phyloP scores from a whole-genome alignment of 2,888 invertebrate genomes.

The Diplolepis rosae region DNA sequence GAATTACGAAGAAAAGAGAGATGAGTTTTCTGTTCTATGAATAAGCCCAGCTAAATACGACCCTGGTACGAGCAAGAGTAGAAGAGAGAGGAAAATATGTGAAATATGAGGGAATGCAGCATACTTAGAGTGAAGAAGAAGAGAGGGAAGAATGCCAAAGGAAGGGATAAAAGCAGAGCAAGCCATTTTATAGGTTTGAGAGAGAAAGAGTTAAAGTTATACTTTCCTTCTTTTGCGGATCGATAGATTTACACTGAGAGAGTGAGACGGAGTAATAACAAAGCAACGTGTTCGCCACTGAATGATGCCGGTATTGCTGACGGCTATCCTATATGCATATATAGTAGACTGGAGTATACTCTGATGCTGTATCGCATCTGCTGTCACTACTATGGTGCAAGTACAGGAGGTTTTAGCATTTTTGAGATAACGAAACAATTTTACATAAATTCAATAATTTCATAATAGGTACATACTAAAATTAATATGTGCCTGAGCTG shows the following conservation, averaged over 20 bases:
- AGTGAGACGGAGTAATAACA: constrained; percentile 59
- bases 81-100: constrained; percentile 8
- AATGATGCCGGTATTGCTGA: constrained; percentile 24
- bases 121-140: constrained; percentile 1
- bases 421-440: no score
- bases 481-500: no score
- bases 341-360: no score
- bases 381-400: no score
- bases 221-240: constrained; percentile 40
- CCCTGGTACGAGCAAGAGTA: neutral
- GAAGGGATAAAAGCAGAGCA: neutral
- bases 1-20: constrained; percentile 6
- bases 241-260: constrained; percentile 48
- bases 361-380: neutral
- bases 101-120: constrained; percentile 32
- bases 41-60: constrained; percentile 8
- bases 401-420: no score
- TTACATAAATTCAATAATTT: no score
- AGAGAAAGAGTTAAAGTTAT: constrained; percentile 19
- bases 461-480: no score
- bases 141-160: constrained; percentile 2
- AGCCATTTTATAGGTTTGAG: constrained; percentile 20
- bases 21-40: constrained; percentile 5
- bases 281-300: constrained; percentile 56
- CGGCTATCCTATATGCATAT: constrained; percentile 25